Percentiles rank a stretch among this genome's conserved stretches.
These are phyloP conservation scores for Drosophila repleta DNA, from an alignment of 1,140 invertebrate genomes.

Conservation along the genomic window DNA sequence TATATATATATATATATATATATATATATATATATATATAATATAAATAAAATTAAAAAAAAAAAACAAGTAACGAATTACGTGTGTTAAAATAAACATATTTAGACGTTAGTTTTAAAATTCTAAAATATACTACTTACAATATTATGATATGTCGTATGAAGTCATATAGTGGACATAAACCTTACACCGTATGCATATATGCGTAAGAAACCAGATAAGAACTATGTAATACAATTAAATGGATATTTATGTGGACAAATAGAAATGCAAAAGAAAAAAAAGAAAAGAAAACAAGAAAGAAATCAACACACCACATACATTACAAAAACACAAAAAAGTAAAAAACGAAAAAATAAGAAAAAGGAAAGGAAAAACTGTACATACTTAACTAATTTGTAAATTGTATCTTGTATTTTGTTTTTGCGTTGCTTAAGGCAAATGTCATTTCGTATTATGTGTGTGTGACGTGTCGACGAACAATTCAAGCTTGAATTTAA, in stretches of 20 bases:
- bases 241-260: constrained; percentile 55
- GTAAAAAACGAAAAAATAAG: too few relatives aligned
- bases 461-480: constrained; percentile 12
- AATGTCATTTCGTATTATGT: constrained; percentile 64
- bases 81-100: constrained; percentile 64
- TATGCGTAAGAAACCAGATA: constrained; percentile 38
- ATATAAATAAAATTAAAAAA: constrained; percentile 46
- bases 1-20: constrained; percentile 24
- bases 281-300: constrained; percentile 6
- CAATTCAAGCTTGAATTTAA: constrained; percentile 32
- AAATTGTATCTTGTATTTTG: constrained; percentile 75
- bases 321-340: constrained; percentile 19
- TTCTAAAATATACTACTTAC: constrained; percentile 67
- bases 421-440: constrained; percentile 65
- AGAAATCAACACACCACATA: constrained; percentile 15
- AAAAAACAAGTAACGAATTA: constrained; percentile 34
- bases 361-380: constrained; percentile 28
- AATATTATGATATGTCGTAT: constrained; percentile 57
- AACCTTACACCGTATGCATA: constrained; percentile 44
- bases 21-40: constrained; percentile 37
- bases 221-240: constrained; percentile 59
- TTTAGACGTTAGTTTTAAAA: constrained; percentile 70
- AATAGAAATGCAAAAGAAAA: constrained; percentile 34
- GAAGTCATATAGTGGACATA: constrained; percentile 63
- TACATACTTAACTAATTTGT: constrained; percentile 80